These are phyloP conservation scores for Antechinus stuartii DNA, from an alignment of 2,113 vertebrate genomes.

Conservation along the genomic window DNA sequence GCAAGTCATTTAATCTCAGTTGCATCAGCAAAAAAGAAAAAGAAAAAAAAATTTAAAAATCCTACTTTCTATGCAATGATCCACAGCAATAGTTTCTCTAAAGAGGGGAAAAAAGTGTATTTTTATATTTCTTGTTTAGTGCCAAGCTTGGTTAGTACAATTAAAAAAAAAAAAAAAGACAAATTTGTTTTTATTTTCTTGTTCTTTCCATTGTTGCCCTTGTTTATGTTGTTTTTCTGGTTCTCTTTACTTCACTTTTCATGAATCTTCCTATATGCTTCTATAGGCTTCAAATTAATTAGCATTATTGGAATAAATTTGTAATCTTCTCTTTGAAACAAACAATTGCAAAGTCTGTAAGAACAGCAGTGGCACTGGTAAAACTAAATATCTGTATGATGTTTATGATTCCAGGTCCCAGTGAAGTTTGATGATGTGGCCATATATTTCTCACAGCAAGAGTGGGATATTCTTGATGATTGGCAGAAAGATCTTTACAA, in stretches of 20 bases:
- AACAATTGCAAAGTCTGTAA: neutral
- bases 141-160: neutral
- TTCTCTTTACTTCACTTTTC: neutral
- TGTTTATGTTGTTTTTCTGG: neutral
- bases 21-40: no score
- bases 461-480: slow-evolving; percentile 54
- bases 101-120: neutral
- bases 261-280: neutral
- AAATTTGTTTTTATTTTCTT: neutral
- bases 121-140: neutral
- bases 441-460: slow-evolving; percentile 57
- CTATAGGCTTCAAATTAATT: neutral
- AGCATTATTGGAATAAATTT: neutral
- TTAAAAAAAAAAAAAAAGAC: neutral
- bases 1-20: no score
- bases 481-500: slow-evolving; percentile 65
- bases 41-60: neutral
- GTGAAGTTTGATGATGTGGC: slow-evolving; percentile 60
- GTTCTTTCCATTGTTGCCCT: neutral
- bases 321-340: neutral
- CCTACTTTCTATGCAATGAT: neutral
- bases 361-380: neutral
- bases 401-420: slow-evolving; percentile 50
- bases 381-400: neutral
- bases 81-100: neutral